These are phyloP conservation scores for Catocala fraxini DNA, from an alignment of 2,888 invertebrate species.

Conservation along the genomic window DNA sequence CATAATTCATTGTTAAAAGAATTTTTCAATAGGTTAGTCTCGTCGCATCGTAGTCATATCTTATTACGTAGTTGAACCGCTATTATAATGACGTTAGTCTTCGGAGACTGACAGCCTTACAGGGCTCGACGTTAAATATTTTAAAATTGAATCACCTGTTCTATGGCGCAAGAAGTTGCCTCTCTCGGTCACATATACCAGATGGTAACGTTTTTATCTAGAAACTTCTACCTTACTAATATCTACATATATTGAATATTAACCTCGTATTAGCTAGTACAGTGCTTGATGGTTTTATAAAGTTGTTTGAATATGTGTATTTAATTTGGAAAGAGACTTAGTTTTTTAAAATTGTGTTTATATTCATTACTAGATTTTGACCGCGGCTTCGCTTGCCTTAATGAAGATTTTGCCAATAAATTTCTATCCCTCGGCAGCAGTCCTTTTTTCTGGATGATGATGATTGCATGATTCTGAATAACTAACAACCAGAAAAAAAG, in stretches of 20 bases:
- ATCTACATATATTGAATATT: background rate
- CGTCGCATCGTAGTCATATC: constrained; percentile 29
- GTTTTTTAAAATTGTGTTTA: no score
- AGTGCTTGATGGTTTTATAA: background rate
- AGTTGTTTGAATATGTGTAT: background rate
- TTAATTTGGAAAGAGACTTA: no score
- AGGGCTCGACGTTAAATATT: constrained; percentile 27
- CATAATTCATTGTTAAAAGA: no score
- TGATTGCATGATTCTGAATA: no score
- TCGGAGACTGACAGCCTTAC: constrained; percentile 7
- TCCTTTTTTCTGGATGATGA: no score
- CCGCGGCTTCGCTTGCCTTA: no score
- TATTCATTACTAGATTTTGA: no score
- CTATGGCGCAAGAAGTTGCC: constrained; percentile 22
- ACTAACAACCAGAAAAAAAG: no score
- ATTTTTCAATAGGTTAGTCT: constrained; percentile 20
- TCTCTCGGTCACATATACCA: constrained; percentile 5
- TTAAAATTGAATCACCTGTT: constrained; percentile 35
- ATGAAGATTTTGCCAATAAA: no score
- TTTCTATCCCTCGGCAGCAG: no score
- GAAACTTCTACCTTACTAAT: background rate
- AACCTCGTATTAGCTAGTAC: background rate
- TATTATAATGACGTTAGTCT: constrained; percentile 39
- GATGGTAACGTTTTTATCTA: constrained; percentile 23
- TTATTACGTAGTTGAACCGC: constrained; percentile 15